Evolutionary conservation across 2,113 vertebrate genomes (phyloP).

Genomic region (Eulemur rufifrons): DNA sequence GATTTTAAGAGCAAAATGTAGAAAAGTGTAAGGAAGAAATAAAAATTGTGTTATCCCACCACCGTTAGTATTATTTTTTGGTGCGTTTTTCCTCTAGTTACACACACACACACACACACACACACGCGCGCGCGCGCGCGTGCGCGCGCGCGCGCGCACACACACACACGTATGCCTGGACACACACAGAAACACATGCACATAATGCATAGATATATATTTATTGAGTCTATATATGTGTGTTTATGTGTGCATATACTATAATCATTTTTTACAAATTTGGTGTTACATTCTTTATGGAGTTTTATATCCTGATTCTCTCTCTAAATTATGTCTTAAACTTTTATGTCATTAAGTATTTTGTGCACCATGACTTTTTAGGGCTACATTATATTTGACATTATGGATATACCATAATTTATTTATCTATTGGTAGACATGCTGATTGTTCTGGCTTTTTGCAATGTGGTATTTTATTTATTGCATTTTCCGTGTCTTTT

Average conservation of each 20-base stretch:
- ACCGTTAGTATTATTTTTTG: neutral
- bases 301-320: conserved; percentile 33
- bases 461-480: conserved; percentile 71
- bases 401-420: conserved; percentile 66
- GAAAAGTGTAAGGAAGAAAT: neutral
- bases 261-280: neutral
- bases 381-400: conserved; percentile 53
- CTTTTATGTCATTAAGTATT: conserved; percentile 41
- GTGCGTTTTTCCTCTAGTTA: neutral
- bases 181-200: neutral
- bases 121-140: too few relatives aligned
- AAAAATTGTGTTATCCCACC: neutral
- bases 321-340: conserved; percentile 45
- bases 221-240: neutral
- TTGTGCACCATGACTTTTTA: conserved; percentile 51
- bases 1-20: conserved; percentile 21
- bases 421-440: conserved; percentile 63
- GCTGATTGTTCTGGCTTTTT: conserved; percentile 49
- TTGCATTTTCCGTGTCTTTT: conserved; percentile 62
- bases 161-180: neutral
- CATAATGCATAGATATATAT: accelerated
- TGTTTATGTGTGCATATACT: neutral
- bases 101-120: neutral
- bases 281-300: neutral
- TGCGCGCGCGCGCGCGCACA: too few relatives aligned